These are phyloP conservation scores for Otocyon megalotis DNA, from an alignment of 2,113 vertebrate species.

Conservation along the genomic window DNA sequence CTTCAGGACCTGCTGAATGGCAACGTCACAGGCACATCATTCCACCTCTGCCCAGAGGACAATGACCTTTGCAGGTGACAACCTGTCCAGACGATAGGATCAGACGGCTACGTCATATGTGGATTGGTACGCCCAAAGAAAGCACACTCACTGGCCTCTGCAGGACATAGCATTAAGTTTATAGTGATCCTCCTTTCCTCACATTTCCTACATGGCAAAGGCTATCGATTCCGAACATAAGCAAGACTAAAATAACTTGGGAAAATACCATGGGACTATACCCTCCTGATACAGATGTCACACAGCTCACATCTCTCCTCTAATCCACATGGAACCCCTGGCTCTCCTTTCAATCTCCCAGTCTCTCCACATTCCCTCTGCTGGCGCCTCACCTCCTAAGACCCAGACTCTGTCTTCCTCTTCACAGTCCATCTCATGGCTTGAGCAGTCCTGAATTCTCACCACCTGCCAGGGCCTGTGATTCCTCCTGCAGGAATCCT, in stretches of 20 bases:
- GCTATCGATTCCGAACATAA: neutral
- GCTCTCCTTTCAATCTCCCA: neutral
- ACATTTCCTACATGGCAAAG: neutral
- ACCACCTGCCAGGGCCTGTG: neutral
- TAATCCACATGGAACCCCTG: neutral
- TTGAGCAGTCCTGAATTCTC: neutral
- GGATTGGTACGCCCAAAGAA: neutral
- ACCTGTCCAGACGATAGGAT: too few relatives aligned
- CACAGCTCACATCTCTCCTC: neutral
- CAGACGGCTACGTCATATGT: too few relatives aligned
- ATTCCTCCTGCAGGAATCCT: neutral
- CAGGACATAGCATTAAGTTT: too few relatives aligned
- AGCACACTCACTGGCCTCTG: neutral
- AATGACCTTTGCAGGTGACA: accelerated
- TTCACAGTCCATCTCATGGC: neutral
- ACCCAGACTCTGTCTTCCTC: neutral
- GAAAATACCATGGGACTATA: neutral
- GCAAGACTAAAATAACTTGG: neutral
- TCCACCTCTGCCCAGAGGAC: neutral
- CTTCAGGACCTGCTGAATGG: neutral
- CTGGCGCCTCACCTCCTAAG: too few relatives aligned
- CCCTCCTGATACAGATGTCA: neutral
- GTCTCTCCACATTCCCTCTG: neutral
- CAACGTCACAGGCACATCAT: neutral
- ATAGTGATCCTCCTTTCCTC: neutral